These are phyloP conservation scores for Caenorhabditis imperialis DNA, from an alignment of 2,888 invertebrate species.

Conservation along the genomic window DNA sequence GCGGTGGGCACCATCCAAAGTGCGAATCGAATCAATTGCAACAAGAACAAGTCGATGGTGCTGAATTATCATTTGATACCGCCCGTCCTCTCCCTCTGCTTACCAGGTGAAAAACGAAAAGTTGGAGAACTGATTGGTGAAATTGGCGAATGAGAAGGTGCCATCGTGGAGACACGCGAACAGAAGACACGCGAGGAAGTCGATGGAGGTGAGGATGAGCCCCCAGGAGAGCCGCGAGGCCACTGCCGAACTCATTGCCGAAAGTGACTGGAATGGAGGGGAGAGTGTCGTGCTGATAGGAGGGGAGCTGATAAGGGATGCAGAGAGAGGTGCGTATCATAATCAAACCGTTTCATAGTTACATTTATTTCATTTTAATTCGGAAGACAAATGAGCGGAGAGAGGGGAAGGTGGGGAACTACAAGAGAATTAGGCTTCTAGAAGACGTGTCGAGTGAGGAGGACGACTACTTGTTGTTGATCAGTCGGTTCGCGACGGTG, in stretches of 20 bases:
- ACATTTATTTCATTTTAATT: too few relatives aligned
- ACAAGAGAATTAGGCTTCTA: too few relatives aligned
- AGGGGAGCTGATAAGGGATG: too few relatives aligned
- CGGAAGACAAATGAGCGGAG: too few relatives aligned
- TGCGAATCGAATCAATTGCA: conserved; percentile 64
- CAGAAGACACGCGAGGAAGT: conserved; percentile 58
- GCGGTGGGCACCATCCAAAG: conserved; percentile 63
- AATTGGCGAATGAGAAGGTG: conserved; percentile 59
- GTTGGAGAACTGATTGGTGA: conserved; percentile 65
- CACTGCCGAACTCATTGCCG: conserved; percentile 48
- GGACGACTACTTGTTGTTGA: conserved; percentile 64
- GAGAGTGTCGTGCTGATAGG: too few relatives aligned
- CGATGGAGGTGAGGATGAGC: conserved; percentile 50
- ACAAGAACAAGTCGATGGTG: conserved; percentile 72
- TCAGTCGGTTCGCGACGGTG: conserved; percentile 69
- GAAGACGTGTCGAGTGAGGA: not conserved
- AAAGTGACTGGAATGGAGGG: too few relatives aligned
- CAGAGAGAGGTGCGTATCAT: too few relatives aligned
- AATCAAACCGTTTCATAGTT: too few relatives aligned
- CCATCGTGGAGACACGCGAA: conserved; percentile 63
- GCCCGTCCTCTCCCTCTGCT: conserved; percentile 5
- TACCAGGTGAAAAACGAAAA: conserved; percentile 66
- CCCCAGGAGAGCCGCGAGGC: conserved; percentile 59
- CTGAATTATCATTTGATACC: conserved; percentile 32
- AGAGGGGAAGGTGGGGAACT: too few relatives aligned